Percentiles rank a stretch among this genome's conserved stretches.
phyloP scores from a whole-genome alignment of 2,797 vertebrate species.

The Argyrosomus regius region DNA sequence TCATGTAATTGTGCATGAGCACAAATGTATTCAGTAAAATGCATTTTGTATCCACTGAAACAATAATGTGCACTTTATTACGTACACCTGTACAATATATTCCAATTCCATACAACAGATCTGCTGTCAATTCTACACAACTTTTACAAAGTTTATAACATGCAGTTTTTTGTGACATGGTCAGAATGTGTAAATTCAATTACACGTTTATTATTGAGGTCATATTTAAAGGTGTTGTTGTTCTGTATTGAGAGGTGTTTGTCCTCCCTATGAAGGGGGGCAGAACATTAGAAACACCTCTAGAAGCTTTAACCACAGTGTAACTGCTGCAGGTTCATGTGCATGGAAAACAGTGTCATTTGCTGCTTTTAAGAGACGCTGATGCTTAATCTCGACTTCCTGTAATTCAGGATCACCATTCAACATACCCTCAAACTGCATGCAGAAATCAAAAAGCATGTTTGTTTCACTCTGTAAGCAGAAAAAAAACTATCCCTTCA shows the following conservation, averaged over 20 bases:
- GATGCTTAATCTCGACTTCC: background rate
- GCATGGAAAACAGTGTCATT: background rate
- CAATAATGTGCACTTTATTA: background rate
- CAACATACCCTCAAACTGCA: slow-evolving; percentile 24
- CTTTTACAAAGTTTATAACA: background rate
- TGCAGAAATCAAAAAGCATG: background rate
- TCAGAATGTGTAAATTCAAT: background rate
- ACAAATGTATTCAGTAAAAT: background rate
- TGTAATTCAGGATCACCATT: slow-evolving; percentile 4
- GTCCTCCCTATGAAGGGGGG: background rate
- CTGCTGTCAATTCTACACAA: background rate
- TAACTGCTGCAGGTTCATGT: background rate
- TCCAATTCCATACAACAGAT: background rate
- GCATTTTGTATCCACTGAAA: background rate
- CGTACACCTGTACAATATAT: background rate
- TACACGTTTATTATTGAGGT: too few species aligned
- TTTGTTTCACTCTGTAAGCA: slow-evolving; percentile 38
- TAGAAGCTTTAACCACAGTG: background rate
- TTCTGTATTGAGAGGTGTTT: too few species aligned
- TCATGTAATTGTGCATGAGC: background rate
- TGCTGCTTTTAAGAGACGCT: background rate
- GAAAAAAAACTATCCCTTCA: slow-evolving; percentile 13
- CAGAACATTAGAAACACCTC: background rate
- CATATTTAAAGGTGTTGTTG: background rate
- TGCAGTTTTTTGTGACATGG: background rate